phyloP scores from a whole-genome alignment of 1,140 invertebrate genomes.

The Bombus confusus region DNA sequence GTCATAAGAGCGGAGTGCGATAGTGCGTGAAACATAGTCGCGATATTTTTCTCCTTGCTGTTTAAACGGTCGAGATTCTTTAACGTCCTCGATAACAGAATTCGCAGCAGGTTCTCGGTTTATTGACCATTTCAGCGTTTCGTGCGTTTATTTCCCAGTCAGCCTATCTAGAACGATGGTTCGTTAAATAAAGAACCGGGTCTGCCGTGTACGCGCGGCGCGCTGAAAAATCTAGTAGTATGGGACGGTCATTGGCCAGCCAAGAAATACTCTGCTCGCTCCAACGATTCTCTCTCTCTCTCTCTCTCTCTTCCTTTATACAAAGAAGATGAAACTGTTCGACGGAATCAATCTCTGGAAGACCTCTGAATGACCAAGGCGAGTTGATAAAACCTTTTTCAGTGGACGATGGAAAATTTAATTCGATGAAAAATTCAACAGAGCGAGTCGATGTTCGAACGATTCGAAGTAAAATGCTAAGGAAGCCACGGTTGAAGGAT shows the following conservation, averaged over 20 bases:
- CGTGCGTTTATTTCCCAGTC: background rate
- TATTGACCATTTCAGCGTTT: slow-evolving; percentile 20
- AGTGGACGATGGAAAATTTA: background rate
- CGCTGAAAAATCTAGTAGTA: background rate
- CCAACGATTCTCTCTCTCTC: background rate
- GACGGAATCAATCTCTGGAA: background rate
- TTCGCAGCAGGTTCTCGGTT: background rate
- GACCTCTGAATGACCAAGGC: background rate
- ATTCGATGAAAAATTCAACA: background rate
- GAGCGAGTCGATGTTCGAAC: slow-evolving; percentile 1
- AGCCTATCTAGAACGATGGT: background rate
- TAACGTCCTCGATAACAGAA: background rate
- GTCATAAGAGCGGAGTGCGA: background rate
- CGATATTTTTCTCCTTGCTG: background rate
- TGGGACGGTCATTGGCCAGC: slow-evolving; percentile 11
- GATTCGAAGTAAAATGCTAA: background rate
- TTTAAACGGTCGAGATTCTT: slow-evolving; percentile 10
- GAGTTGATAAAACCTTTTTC: background rate
- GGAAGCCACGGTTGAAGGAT: slow-evolving; percentile 21
- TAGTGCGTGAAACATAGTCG: background rate
- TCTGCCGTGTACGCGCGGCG: too few species aligned
- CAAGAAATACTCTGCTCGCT: background rate
- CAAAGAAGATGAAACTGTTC: too few species aligned
- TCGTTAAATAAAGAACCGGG: slow-evolving; percentile 10
- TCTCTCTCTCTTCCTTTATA: background rate